Evolutionary conservation across 2,888 invertebrate genomes (phyloP).

Genomic region (Hermaeophaga mercurialis): DNA sequence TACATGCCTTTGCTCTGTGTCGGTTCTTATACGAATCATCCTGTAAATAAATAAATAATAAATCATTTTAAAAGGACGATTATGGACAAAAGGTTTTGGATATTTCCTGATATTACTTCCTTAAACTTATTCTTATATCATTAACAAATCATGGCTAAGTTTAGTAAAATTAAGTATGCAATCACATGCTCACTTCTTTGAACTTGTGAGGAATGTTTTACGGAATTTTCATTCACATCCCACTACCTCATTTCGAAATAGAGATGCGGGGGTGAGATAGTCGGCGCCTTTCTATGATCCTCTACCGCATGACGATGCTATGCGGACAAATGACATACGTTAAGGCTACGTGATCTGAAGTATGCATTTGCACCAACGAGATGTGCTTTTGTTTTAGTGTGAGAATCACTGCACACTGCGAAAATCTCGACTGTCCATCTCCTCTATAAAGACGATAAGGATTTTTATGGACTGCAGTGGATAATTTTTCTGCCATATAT

Average conservation of each 20-base stretch:
- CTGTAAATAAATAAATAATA: too few relatives aligned
- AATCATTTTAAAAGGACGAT: too few relatives aligned
- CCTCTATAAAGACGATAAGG: constrained; percentile 41
- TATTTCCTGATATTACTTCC: too few relatives aligned
- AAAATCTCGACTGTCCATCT: constrained; percentile 46
- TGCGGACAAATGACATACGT: constrained; percentile 57
- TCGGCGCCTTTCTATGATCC: constrained; percentile 53
- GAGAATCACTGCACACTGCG: constrained; percentile 48
- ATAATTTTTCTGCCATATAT: constrained; percentile 41
- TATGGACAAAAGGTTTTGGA: too few relatives aligned
- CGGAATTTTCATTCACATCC: constrained; percentile 1
- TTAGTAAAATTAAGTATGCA: too few relatives aligned
- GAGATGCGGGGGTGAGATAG: constrained; percentile 54
- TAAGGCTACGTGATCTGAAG: constrained; percentile 56
- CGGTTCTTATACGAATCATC: too few relatives aligned
- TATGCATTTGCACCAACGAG: constrained; percentile 45
- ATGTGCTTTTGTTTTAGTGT: constrained; percentile 49
- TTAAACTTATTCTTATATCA: too few relatives aligned
- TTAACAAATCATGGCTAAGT: too few relatives aligned
- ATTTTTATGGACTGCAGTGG: constrained; percentile 41
- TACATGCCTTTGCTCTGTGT: too few relatives aligned
- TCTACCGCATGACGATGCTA: constrained; percentile 54
- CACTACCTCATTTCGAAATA: constrained; percentile 16
- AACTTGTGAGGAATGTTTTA: neutral
- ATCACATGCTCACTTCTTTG: too few relatives aligned